A percentile compares a stretch with the other conserved stretches of the same genome.
These are phyloP conservation scores for Chrysopilus asiliformis DNA, from an alignment of 2,888 invertebrate genomes.

Conservation along the genomic window DNA sequence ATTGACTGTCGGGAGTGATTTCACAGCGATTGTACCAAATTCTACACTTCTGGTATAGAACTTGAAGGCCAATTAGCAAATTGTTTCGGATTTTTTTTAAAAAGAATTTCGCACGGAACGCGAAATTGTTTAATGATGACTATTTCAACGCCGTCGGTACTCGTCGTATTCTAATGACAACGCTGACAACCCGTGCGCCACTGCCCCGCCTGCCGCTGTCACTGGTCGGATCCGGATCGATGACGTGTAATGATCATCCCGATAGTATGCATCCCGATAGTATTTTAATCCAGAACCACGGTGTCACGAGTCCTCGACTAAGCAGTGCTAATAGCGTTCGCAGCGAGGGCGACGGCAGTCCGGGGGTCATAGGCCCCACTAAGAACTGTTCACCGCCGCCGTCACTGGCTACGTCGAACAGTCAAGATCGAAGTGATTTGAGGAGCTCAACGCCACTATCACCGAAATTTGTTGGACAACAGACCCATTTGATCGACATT, in stretches of 20 bases:
- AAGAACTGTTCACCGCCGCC: not conserved
- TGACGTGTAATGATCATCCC: conserved; percentile 14
- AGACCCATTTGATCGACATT: too few relatives aligned
- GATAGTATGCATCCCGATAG: conserved; percentile 33
- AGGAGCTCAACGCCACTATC: not conserved
- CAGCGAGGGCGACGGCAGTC: conserved; percentile 1
- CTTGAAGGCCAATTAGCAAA: too few relatives aligned
- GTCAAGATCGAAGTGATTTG: not conserved
- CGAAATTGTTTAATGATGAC: too few relatives aligned
- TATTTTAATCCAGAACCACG: conserved; percentile 27
- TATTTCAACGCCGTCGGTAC: too few relatives aligned
- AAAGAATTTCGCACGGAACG: too few relatives aligned
- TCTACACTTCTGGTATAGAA: too few relatives aligned
- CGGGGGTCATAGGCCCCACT: not conserved
- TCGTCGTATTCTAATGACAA: conserved; percentile 19
- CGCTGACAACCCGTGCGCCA: conserved; percentile 18
- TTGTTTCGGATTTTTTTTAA: too few relatives aligned
- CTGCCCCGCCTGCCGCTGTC: conserved; percentile 12
- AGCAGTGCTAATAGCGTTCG: conserved; percentile 11
- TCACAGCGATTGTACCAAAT: not conserved
- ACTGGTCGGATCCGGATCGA: conserved; percentile 5
- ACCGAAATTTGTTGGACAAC: too few relatives aligned
- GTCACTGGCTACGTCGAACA: not conserved
- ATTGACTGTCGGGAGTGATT: not conserved
- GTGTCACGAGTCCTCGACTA: conserved; percentile 27